Evolutionary conservation across 2,113 vertebrate genomes (phyloP), one percentile per base, ranked within the genome.

Genomic region (Sinocyclocheilus grahami): DNA sequence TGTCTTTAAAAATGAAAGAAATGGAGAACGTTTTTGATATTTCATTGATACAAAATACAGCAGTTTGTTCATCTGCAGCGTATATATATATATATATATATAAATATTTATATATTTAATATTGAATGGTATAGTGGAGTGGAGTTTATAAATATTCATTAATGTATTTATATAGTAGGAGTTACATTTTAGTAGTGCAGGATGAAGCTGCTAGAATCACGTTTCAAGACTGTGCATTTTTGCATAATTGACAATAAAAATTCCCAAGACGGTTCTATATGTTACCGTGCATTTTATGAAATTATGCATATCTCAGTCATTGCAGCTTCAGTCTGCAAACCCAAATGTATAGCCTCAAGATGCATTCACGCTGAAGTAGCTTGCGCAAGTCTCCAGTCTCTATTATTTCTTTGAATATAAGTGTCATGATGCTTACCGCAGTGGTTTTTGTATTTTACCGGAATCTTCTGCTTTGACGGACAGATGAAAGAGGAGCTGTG

Each of bases 301-400:
- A 37, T 78, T 60, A 55, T 81, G 58, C 58, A 27, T 80, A 65
- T 81, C 60, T 65, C 37, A 82, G 58, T 24, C 14, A 82, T 48
- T 30, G 60, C 60, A 27, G 79, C 14, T 83, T 71, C 46, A n/a
- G 27, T 63, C 65, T 69, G 63, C 46, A 71, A 83, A 71, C 37
- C 16, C 42, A 83, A 46, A 53, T 30, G 24, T 22, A 24, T 83
- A 55, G 27, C 81, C 81, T 83, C 42, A 12, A 83, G 46, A 71
- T 71, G 42, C n/a, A 14, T 71, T 67, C 63, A 33, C 5, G 4
- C 63, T 13, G 27, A 83, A 83, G 48, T 33, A 33, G 81, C 46
- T 10, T 18, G 46, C 63, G 22, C 42, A 65, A 82, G 69, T 69
- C 10, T 48, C n/a, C 24, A 72, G 48, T 69, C 10, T 60, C 39